Base-by-base conservation (phyloP, 2,888 invertebrate species). In the Macrophya annulata region DNA sequence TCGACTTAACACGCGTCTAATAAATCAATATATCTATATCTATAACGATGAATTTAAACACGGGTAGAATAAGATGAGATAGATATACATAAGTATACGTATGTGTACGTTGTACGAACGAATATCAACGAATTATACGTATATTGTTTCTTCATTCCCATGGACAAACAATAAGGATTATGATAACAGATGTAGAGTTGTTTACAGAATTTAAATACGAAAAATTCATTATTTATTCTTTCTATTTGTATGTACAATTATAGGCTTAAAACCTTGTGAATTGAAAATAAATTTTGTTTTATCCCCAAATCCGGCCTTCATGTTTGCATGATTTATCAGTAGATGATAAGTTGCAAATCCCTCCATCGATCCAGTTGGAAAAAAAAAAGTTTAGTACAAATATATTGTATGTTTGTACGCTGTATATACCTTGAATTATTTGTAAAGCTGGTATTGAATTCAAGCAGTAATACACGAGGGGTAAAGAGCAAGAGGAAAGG, bases 1-100 rank as follows among this genome's bases (percentile, higher is more conserved):
- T 71, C 40, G 37, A 40, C 40, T 40, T 71, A 71, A 71, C 6
- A 15, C 37, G 71, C 31, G 71, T 37, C 40, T 71, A n/a, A 71
- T 43, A 71, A 71, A 71, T 71, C 71, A 71, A 71, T 71, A 71
- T 71, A 71, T 71, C 40, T 40, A 71, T 71, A 40, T 37, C n/a
- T 40, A 71, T 40, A 62, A 21, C 25, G 10, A 12, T 25, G 21
- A 62, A 62, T 25, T 1, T 62, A 62, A 71, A 40, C 71, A n/a
- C 71, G 17, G 15, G 37, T 15, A 43, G 15, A 17, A n/a, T 31
- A 2, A 31, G 31, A 31, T 31, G 31, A 31, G 31, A 31, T 31
- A 31, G 31, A 31, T 31, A 31, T 31, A 71, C 12, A 71, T n/a
- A 37, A 17, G 55, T 55, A 55, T 51, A 59, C 21, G 59, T 21